Evolutionary conservation across 1,140 invertebrate species (phyloP).

Genomic region (Nilaparvata lugens): DNA sequence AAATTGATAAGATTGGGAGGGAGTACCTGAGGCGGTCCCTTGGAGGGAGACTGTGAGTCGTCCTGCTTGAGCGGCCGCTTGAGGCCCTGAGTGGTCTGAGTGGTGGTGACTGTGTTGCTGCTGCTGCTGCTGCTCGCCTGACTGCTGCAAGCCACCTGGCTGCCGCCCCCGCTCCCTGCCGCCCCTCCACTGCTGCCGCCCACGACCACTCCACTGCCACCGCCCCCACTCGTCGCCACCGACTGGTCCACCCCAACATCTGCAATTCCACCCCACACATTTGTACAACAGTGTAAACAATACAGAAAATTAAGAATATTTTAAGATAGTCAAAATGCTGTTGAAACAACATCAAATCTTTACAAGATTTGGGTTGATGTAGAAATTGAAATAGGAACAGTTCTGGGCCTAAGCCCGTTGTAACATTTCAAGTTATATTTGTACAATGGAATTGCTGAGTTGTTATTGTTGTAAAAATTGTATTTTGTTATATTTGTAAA

Average conservation of each 20-base stretch:
- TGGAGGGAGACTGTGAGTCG: not conserved
- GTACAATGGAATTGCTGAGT: too few species aligned
- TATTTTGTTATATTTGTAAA: too few species aligned
- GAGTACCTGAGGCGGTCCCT: not conserved
- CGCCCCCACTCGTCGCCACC: constrained; percentile 7
- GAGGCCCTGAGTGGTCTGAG: constrained; percentile 5
- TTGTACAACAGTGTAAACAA: too few species aligned
- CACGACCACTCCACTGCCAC: not conserved
- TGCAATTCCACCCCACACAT: too few species aligned
- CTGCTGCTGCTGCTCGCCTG: constrained; percentile 15
- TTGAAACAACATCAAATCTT: too few species aligned
- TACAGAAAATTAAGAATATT: too few species aligned
- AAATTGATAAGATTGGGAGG: not conserved
- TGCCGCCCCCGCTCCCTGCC: not conserved
- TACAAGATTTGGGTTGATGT: too few species aligned
- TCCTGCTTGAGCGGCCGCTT: constrained; percentile 8
- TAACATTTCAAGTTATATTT: too few species aligned
- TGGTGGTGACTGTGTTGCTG: constrained; percentile 23
- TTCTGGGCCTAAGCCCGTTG: too few species aligned
- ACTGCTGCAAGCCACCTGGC: constrained; percentile 7
- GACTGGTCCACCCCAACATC: not conserved
- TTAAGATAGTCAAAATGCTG: too few species aligned
- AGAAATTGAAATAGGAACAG: too few species aligned
- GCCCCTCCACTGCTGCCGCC: not conserved
- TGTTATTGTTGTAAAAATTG: too few species aligned